These are phyloP conservation scores for Oscheius sp. DNA, from an alignment of 2,888 invertebrate species.

Conservation along the genomic window DNA sequence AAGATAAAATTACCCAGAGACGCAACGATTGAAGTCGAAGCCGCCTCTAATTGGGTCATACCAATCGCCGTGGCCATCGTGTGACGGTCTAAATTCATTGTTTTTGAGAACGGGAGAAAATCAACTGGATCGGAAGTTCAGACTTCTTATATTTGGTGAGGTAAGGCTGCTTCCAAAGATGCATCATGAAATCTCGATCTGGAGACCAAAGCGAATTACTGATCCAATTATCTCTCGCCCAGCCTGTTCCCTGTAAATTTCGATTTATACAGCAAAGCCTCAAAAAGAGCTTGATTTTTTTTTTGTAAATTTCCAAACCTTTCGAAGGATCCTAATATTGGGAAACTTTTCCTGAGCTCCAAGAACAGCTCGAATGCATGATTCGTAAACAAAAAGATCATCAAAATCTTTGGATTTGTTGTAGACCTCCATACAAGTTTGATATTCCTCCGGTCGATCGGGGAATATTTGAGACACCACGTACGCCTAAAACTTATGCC, in stretches of 20 bases:
- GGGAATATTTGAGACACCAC: background rate
- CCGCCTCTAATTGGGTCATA: constrained; percentile 15
- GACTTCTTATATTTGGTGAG: background rate
- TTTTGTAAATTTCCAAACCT: background rate
- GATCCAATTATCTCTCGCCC: constrained; percentile 12
- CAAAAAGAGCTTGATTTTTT: background rate
- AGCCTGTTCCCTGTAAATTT: background rate
- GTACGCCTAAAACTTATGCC: background rate
- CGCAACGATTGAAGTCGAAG: constrained; percentile 9
- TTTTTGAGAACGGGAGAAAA: background rate
- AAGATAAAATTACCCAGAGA: background rate
- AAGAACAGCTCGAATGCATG: constrained; percentile 38
- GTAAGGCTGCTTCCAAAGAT: background rate
- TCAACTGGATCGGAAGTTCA: background rate
- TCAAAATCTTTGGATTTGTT: constrained; percentile 38
- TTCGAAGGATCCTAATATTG: background rate
- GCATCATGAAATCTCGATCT: constrained; percentile 1
- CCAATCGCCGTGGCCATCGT: background rate
- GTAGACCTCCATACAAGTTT: constrained; percentile 33
- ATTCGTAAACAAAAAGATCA: constrained; percentile 56
- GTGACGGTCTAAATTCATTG: background rate
- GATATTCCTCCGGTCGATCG: constrained; percentile 3
- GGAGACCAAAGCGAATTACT: background rate
- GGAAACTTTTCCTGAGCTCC: background rate
- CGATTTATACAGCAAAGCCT: background rate